Conservation (phyloP, 2,797 vertebrate genomes). For the Gorsachius magnificus region DNA sequence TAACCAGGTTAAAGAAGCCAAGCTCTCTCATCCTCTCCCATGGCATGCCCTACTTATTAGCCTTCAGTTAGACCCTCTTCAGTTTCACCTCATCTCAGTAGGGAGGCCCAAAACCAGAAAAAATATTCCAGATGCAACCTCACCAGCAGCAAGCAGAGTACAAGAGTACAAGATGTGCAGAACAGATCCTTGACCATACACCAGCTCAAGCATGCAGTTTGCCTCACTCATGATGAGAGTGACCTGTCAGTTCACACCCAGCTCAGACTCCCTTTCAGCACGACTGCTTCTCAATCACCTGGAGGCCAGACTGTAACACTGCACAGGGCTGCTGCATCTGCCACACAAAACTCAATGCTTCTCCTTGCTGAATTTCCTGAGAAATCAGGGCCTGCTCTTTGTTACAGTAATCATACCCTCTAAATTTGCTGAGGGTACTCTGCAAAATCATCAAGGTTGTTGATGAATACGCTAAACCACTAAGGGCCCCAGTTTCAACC, state of each 20-base stretch:
- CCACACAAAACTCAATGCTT: not conserved
- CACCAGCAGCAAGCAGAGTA: not conserved
- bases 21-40: not conserved
- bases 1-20: not conserved
- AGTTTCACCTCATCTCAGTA: not conserved
- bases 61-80: not conserved
- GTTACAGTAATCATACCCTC: not conserved
- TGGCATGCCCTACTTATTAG: not conserved
- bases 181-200: not conserved
- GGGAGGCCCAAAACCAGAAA: not conserved
- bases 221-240: accelerated
- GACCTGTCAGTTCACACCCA: not conserved
- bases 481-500: not conserved
- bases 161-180: not conserved
- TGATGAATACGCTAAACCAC: not conserved
- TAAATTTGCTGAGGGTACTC: not conserved
- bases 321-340: not conserved
- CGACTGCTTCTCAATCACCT: not conserved
- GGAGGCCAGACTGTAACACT: no score
- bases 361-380: not conserved
- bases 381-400: not conserved
- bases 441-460: not conserved
- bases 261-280: not conserved
- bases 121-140: not conserved
- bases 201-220: not conserved